Conservation (phyloP, 2,888 invertebrate species). For the Dynastes hyllus region DNA sequence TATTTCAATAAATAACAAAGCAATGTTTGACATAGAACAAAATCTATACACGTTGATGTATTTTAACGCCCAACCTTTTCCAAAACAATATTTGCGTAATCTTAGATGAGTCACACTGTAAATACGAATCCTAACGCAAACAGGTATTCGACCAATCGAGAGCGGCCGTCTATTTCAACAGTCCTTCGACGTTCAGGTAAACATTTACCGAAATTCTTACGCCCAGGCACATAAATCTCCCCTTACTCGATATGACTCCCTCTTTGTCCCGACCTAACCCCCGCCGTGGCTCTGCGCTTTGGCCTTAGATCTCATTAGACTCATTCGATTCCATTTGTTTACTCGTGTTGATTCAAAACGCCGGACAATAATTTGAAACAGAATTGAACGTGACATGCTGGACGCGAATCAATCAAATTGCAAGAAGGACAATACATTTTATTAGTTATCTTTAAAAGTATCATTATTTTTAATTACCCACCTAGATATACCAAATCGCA, state of each 20-base stretch:
- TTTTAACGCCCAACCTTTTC: too few species aligned
- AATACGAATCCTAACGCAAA: not conserved
- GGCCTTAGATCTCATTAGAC: constrained; percentile 7
- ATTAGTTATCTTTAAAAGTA: too few species aligned
- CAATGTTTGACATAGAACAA: too few species aligned
- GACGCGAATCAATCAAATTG: constrained; percentile 48
- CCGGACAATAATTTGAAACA: constrained; percentile 20
- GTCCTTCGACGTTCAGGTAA: constrained; percentile 23
- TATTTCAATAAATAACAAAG: too few species aligned
- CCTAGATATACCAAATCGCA: too few species aligned
- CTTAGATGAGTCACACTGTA: too few species aligned
- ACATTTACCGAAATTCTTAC: constrained; percentile 47
- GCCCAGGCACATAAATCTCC: constrained; percentile 35
- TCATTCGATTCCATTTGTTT: constrained; percentile 27
- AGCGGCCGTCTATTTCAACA: not conserved
- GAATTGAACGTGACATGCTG: constrained; percentile 15
- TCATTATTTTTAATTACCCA: too few species aligned
- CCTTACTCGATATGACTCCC: constrained; percentile 15
- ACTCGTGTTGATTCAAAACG: constrained; percentile 19
- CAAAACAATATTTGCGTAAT: too few species aligned
- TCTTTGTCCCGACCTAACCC: constrained; percentile 10
- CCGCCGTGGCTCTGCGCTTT: constrained; percentile 27
- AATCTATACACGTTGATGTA: too few species aligned
- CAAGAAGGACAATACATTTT: constrained; percentile 39
- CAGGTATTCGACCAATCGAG: constrained; percentile 1